These are phyloP conservation scores for Sphinx pinastri DNA, from an alignment of 2,888 invertebrate genomes.

Conservation along the genomic window DNA sequence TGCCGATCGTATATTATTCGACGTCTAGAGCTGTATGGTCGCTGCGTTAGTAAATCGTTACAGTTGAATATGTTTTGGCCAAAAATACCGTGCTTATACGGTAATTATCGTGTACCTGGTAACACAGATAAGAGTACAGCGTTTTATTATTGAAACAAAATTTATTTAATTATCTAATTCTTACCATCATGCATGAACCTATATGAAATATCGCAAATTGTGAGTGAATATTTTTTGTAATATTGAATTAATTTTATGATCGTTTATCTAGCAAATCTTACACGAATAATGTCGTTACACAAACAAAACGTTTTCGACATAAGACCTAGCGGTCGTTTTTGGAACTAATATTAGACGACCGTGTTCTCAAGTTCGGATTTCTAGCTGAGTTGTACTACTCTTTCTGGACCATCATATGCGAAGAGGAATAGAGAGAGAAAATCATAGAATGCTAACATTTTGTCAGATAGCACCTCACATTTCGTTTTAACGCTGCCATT, in stretches of 20 bases:
- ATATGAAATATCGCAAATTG: not conserved
- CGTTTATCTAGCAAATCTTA: no score
- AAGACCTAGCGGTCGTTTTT: constrained; percentile 23
- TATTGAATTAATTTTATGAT: not conserved
- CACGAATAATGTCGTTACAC: not conserved
- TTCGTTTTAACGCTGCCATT: constrained; percentile 79
- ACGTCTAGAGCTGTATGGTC: no score
- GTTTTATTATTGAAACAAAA: no score
- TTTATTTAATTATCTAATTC: no score
- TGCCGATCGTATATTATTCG: no score
- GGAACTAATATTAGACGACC: constrained; percentile 23
- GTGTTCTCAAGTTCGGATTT: not conserved
- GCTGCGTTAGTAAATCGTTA: no score
- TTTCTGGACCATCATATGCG: not conserved
- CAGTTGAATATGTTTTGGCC: no score
- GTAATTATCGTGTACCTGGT: no score
- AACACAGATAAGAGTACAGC: no score
- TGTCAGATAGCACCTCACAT: constrained; percentile 47
- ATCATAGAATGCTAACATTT: constrained; percentile 31
- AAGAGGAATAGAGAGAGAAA: constrained; percentile 9
- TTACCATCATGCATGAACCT: no score
- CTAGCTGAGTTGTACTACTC: not conserved
- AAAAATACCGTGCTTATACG: no score
- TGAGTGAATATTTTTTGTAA: not conserved
- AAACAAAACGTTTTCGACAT: constrained; percentile 41